A percentile compares a stretch with the other conserved stretches of the same genome.
Evolutionary conservation across 2,797 vertebrate species (phyloP).

Genomic region (Tangara arthus): DNA sequence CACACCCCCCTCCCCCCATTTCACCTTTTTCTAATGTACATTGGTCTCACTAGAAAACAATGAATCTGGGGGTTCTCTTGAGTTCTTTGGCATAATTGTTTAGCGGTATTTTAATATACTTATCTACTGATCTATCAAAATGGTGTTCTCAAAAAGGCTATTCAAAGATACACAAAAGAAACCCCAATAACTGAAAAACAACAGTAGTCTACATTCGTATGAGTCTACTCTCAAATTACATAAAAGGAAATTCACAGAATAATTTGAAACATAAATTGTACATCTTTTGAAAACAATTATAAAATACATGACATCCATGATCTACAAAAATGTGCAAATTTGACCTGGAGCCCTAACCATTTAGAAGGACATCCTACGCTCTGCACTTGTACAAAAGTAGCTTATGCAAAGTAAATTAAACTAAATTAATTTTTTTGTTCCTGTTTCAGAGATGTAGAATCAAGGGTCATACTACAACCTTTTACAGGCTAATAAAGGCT

Average conservation of each 20-base stretch:
- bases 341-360: neutral
- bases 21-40: neutral
- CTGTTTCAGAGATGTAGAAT: neutral
- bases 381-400: neutral
- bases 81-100: neutral
- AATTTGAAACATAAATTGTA: neutral
- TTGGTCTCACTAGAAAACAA: neutral
- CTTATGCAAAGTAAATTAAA: neutral
- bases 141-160: neutral
- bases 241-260: neutral
- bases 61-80: neutral
- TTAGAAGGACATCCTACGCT: neutral
- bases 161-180: neutral
- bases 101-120: neutral
- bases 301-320: neutral
- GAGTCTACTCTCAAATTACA: neutral
- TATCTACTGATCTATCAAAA: neutral
- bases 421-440: neutral
- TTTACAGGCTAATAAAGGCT: neutral
- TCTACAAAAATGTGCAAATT: neutral
- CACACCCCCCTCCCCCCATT: neutral
- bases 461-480: neutral
- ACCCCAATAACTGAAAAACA: neutral
- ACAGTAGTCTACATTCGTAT: neutral
- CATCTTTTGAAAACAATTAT: neutral